Evolutionary conservation across 2,113 vertebrate genomes (phyloP).

Genomic region (Hydrochoerus hydrochaeris): DNA sequence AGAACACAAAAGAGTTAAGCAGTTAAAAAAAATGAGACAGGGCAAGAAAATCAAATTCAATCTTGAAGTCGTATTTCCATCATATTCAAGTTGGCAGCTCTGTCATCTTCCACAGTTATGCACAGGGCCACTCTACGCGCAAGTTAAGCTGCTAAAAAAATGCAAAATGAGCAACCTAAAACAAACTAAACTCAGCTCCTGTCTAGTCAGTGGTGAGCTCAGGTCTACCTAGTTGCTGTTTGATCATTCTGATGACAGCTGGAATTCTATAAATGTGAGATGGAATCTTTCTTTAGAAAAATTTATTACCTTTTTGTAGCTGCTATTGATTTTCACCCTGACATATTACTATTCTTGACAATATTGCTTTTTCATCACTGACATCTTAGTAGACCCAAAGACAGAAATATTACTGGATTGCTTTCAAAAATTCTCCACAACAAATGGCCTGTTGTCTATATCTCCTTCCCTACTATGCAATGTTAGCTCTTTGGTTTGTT

Average conservation of each 20-base stretch:
- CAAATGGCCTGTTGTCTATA: not conserved
- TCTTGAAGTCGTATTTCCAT: not conserved
- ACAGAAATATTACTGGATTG: constrained; percentile 55
- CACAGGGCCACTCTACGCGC: not conserved
- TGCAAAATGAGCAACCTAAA: not conserved
- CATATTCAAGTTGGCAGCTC: not conserved
- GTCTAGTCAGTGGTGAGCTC: not conserved
- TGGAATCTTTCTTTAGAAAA: constrained; percentile 59
- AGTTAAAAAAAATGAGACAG: not conserved
- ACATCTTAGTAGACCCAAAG: constrained; percentile 56
- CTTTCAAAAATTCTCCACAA: constrained; percentile 59
- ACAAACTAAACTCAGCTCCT: not conserved
- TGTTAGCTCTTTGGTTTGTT: constrained; percentile 3
- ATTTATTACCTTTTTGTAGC: constrained; percentile 42
- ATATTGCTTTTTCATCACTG: constrained; percentile 58
- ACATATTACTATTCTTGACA: constrained; percentile 55
- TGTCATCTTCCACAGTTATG: not conserved
- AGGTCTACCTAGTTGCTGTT: not conserved
- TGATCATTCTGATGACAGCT: constrained; percentile 46
- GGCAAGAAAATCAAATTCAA: not conserved
- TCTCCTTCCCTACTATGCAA: constrained; percentile 21
- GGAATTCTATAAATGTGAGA: constrained; percentile 33
- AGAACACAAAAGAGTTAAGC: not conserved
- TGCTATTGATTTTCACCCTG: constrained; percentile 71
- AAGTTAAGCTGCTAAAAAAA: not conserved